phyloP scores from a whole-genome alignment of 2,797 vertebrate species.

The Macropodus opercularis region DNA sequence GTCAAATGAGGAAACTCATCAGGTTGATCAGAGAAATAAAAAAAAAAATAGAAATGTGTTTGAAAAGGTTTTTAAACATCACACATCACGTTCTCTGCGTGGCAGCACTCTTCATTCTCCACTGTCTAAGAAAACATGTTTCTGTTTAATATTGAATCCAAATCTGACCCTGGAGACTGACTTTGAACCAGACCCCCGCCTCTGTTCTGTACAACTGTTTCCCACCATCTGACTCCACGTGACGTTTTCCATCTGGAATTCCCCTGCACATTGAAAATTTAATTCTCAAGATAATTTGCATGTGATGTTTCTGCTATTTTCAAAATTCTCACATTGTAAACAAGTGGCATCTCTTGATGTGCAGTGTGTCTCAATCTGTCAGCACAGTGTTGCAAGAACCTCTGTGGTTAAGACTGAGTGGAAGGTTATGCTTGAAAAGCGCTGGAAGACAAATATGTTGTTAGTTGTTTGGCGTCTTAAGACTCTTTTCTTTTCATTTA shows the following conservation, averaged over 20 bases:
- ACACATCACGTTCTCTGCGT: constrained; percentile 28
- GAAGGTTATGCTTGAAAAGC: not conserved
- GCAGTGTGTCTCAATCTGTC: constrained; percentile 2
- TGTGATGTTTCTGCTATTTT: constrained; percentile 24
- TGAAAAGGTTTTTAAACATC: too few species aligned
- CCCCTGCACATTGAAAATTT: constrained; percentile 16
- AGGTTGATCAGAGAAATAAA: constrained; percentile 12
- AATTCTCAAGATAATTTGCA: constrained; percentile 29
- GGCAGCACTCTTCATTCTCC: constrained; percentile 32
- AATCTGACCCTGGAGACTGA: constrained; percentile 53
- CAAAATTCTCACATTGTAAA: constrained; percentile 11
- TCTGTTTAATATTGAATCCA: constrained; percentile 52
- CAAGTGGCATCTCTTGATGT: not conserved
- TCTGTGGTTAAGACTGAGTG: not conserved
- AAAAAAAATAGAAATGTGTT: constrained; percentile 19
- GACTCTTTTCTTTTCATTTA: not conserved
- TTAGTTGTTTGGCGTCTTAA: not conserved
- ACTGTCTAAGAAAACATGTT: constrained; percentile 47
- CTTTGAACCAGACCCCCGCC: constrained; percentile 46
- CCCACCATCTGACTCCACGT: constrained; percentile 55
- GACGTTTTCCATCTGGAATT: constrained; percentile 43
- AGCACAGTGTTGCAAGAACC: not conserved
- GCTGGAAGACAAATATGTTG: not conserved
- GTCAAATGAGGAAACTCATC: constrained; percentile 22
- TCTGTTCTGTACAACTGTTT: constrained; percentile 46